Evolutionary conservation across 2,113 vertebrate genomes (phyloP), one percentile per base, ranked within the genome.

Genomic region (Alaudala cheleensis): DNA sequence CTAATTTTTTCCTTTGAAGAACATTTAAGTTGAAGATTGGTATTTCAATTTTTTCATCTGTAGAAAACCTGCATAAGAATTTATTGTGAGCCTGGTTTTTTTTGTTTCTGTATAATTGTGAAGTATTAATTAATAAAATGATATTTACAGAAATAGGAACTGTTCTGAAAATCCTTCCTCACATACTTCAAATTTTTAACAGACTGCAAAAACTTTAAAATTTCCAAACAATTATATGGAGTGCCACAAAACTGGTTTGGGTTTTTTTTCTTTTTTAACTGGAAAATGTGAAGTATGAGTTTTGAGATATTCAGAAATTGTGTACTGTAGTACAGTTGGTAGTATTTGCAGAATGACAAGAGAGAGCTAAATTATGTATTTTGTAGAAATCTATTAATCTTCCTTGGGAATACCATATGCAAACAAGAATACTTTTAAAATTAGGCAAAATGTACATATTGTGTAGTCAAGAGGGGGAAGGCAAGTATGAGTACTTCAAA

Each of bases 301-400:
- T 93, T 51, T 73, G 77, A 71, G 42, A 73, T 54, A 69, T 7
- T 90, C 42, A 70, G 70, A 66, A 76, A 85, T 54, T 81, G 42
- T 76, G 47, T 88, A 70, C 76, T 42, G 81, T 88, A 82, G 17
- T 85, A 69, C 21, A 65, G 50, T 66, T 81, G 50, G 70, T 77
- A 79, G 33, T 73, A 65, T 86, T 88, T 92, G 66, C 67, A 88
- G 54, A 94, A 74, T 44, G 33, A 80, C 76, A 78, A 71, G 54
- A 91, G 79, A 80, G 64, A 83, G 64, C 51, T 84, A 64, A 93
- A 91, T 88, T 93, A 73, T 60, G 76, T 95, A 64, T 93, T 90
- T 92, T 64, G n/a, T 71, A 78, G 67, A 85, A 92, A 92, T 74
- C 76, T 79, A 39, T 93, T 93, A 49, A 84, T 81, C 72, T 91